These are phyloP conservation scores for Orchestes rusci DNA, from an alignment of 2,888 invertebrate genomes.

Conservation along the genomic window DNA sequence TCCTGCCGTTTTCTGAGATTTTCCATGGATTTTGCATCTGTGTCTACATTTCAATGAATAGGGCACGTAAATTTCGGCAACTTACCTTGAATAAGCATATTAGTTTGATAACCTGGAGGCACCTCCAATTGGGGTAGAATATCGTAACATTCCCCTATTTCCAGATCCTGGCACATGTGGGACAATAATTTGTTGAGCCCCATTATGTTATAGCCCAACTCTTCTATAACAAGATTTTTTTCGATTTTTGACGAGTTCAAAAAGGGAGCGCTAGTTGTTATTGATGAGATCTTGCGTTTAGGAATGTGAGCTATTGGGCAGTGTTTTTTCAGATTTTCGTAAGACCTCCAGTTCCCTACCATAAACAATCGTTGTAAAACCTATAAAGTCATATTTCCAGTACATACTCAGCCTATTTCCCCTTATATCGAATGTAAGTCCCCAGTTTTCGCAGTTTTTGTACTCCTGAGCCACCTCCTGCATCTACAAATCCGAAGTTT, in stretches of 20 bases:
- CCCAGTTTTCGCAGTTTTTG: constrained; percentile 57
- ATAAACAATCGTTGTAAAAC: too few relatives aligned
- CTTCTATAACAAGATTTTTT: background rate
- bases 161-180: constrained; percentile 17
- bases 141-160: constrained; percentile 19
- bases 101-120: constrained; percentile 6
- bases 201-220: constrained; percentile 18
- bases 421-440: constrained; percentile 39
- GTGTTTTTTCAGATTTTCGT: too few relatives aligned
- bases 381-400: too few relatives aligned
- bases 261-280: constrained; percentile 13
- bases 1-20: constrained; percentile 40
- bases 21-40: constrained; percentile 43
- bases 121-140: constrained; percentile 15
- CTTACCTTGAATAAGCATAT: too few relatives aligned
- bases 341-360: too few relatives aligned
- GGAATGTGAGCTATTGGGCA: too few relatives aligned
- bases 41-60: too few relatives aligned
- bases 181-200: constrained; percentile 10
- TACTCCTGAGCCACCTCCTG: constrained; percentile 68
- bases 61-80: too few relatives aligned
- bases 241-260: constrained; percentile 15
- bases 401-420: constrained; percentile 31
- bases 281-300: constrained; percentile 18
- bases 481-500: constrained; percentile 46